Base-by-base conservation (phyloP, 1,140 invertebrate species). In the Caenorhabditis inopinata region DNA sequence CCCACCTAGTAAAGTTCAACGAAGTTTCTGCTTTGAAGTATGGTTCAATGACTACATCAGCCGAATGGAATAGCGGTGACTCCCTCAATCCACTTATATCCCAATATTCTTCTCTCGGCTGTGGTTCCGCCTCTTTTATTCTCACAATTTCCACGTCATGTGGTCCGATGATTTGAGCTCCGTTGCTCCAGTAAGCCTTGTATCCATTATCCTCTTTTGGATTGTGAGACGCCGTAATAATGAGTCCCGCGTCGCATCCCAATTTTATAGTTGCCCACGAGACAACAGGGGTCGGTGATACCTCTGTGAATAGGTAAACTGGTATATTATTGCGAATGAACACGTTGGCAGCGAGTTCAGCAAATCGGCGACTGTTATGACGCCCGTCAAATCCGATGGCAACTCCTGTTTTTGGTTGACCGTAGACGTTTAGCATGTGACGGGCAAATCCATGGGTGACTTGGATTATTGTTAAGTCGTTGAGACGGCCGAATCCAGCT, bases 171-270 rank as follows among this genome's bases (percentile, higher is more conserved):
- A 99, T 98, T 92, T 93, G 96, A n/a, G 94, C 93, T 1, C 95
- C 95, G 90, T 98, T 97, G 23, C 90, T 90, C 93, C 95, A 96
- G 89, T 97, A 98, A 4, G 90, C 91, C 88, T 99, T 99, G 88
- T 98, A 99, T 4, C 97, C 97, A 90, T 99, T 99, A 88, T 99
- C 96, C 73, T 98, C 93, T 90, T 97, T 98, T 0, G 96, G 97
- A 91, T 99, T 99, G 85, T 99, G 97, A 0, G 96, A 98, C 0
- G 97, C 97, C 16, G 97, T 99, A 0, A 99, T 81, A 48, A 86
- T 84, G 21, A 85, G 76, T 14, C 84, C 83, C 11, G 86, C 86
- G 27, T 86, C 82, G 42, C 84, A 87, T 48, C 84, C 80, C 53
- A 87, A 68, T 4, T 75, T 45, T 27, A 85, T 85, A 14, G 85